Evolutionary conservation across 1,140 invertebrate genomes (phyloP).

Genomic region (Nymphalis io): DNA sequence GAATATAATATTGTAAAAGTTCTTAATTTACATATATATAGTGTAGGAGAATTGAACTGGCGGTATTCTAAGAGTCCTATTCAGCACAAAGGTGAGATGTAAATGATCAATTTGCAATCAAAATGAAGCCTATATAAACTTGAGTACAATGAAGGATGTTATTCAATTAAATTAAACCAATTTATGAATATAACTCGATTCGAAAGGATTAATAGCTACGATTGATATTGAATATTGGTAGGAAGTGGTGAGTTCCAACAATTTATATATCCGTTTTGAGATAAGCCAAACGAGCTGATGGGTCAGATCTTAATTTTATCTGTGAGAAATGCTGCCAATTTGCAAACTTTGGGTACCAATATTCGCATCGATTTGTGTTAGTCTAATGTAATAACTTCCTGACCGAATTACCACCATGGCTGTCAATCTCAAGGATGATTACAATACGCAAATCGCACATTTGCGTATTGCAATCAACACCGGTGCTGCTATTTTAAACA

Average conservation of each 20-base stretch:
- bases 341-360: too few relatives aligned
- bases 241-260: neutral
- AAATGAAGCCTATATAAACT: slow-evolving; percentile 47
- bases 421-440: too few relatives aligned
- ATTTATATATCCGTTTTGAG: too few relatives aligned
- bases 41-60: neutral
- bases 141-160: slow-evolving; percentile 9
- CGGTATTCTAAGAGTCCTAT: slow-evolving; percentile 21
- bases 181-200: slow-evolving; percentile 23
- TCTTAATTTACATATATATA: neutral
- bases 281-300: too few relatives aligned
- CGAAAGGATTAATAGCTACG: slow-evolving; percentile 8
- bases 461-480: too few relatives aligned
- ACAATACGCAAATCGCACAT: too few relatives aligned
- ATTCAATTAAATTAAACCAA: slow-evolving; percentile 28
- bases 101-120: slow-evolving; percentile 65
- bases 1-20: neutral
- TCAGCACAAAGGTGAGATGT: slow-evolving; percentile 38
- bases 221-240: slow-evolving; percentile 14
- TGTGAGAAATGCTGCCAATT: too few relatives aligned
- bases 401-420: too few relatives aligned
- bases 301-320: too few relatives aligned
- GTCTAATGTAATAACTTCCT: too few relatives aligned
- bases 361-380: too few relatives aligned
- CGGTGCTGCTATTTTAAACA: too few relatives aligned